A percentile compares a stretch with the other conserved stretches of the same genome.
Evolutionary conservation across 2,113 vertebrate species (phyloP).

Genomic region (Paedocypris sp.): DNA sequence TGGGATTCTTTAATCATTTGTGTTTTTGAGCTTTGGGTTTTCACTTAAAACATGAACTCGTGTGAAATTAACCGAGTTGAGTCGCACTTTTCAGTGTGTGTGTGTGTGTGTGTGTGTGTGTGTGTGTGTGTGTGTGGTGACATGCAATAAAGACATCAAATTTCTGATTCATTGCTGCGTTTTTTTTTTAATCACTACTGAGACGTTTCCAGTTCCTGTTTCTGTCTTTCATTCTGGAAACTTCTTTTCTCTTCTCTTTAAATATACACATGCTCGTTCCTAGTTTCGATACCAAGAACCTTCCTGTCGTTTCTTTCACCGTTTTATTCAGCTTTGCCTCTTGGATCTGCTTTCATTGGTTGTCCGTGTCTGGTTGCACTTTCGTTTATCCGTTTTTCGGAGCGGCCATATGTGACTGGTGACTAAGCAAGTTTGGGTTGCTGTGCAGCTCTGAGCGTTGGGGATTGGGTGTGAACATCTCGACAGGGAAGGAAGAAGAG

Average conservation of each 20-base stretch:
- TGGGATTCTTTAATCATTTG: too few relatives aligned
- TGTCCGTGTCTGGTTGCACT: not conserved
- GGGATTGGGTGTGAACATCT: conserved; percentile 7
- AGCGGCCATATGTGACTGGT: not conserved
- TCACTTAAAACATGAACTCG: conserved; percentile 48
- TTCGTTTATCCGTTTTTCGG: not conserved
- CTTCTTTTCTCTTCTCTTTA: conserved; percentile 11
- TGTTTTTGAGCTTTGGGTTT: conserved; percentile 30
- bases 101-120: too few relatives aligned
- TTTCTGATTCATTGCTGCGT: conserved; percentile 29
- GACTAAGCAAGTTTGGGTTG: conserved; percentile 1
- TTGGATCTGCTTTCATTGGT: not conserved
- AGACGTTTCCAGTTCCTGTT: conserved; percentile 9
- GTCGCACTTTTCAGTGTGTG: conserved; percentile 75
- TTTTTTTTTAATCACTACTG: not conserved
- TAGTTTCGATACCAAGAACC: not conserved
- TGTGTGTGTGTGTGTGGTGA: conserved; percentile 84
- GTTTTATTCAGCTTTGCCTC: not conserved
- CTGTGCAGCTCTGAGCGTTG: not conserved
- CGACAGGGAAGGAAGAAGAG: conserved; percentile 22
- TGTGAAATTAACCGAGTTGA: conserved; percentile 26
- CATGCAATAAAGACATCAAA: conserved; percentile 86
- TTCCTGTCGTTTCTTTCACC: too few relatives aligned
- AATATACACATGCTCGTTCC: not conserved
- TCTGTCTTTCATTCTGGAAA: not conserved